Evolutionary conservation across 2,797 vertebrate genomes (phyloP).

Genomic region (Darevskia mixta): DNA sequence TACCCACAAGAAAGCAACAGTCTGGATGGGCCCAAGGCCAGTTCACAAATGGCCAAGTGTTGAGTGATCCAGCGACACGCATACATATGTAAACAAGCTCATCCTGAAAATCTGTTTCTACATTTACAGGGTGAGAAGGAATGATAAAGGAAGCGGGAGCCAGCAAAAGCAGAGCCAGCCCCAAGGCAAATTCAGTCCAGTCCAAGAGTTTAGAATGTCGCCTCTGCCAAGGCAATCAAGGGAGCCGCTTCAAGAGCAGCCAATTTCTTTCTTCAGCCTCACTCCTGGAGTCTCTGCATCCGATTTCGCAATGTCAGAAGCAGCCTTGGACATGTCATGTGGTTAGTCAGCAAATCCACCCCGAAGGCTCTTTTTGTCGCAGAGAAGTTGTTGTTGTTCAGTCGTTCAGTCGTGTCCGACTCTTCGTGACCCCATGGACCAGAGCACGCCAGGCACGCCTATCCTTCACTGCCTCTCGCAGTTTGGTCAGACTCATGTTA

Average conservation of each 20-base stretch:
- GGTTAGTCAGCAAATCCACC: not conserved
- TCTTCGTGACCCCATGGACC: too few species aligned
- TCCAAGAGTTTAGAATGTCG: not conserved
- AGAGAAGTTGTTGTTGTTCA: too few species aligned
- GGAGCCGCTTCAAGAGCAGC: not conserved
- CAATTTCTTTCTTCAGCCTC: not conserved
- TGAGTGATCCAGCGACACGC: not conserved
- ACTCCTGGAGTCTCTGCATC: not conserved
- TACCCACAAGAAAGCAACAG: too few species aligned
- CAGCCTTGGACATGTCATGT: not conserved
- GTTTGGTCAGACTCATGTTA: too few species aligned
- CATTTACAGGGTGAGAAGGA: not conserved
- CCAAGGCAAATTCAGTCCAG: not conserved
- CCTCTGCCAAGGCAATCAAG: not conserved
- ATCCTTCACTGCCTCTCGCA: too few species aligned
- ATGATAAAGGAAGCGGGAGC: not conserved
- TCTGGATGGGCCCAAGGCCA: too few species aligned
- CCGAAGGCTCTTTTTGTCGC: not conserved
- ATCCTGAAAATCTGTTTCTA: conserved; percentile 1
- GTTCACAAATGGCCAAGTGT: not conserved
- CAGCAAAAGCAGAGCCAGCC: not conserved
- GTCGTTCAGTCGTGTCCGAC: too few species aligned
- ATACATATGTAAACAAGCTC: not conserved
- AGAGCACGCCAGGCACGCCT: too few species aligned
- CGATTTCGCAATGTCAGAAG: not conserved